phyloP scores from a whole-genome alignment of 2,888 invertebrate genomes.

The Cataglyphis altisquamis region DNA sequence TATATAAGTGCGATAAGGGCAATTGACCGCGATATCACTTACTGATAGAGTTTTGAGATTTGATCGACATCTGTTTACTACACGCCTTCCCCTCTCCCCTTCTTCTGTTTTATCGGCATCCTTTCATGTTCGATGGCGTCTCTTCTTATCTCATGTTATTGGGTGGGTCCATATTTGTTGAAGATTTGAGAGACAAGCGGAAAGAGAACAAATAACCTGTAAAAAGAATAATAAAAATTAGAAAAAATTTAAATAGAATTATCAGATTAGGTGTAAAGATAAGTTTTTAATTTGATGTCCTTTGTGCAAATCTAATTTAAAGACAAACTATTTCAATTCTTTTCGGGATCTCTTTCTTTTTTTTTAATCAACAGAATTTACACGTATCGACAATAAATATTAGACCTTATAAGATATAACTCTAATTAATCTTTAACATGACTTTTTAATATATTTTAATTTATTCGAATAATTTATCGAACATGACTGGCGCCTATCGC shows the following conservation, averaged over 20 bases:
- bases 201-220: too few species aligned
- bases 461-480: neutral
- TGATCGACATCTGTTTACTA: constrained; percentile 29
- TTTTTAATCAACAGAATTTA: neutral
- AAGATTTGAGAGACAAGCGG: neutral
- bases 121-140: constrained; percentile 2
- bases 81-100: too few species aligned
- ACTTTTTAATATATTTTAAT: neutral
- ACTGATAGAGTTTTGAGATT: neutral
- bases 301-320: neutral
- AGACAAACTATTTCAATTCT: neutral
- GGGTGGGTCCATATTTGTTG: constrained; percentile 11
- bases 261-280: neutral
- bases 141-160: constrained; percentile 26
- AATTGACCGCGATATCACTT: neutral
- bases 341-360: neutral
- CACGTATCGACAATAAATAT: neutral
- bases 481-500: neutral
- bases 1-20: neutral
- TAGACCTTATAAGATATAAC: neutral
- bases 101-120: neutral
- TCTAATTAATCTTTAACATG: neutral
- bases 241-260: neutral
- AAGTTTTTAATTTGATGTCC: neutral
- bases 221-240: neutral